These are phyloP conservation scores for Cygnus olor DNA, from an alignment of 2,797 vertebrate genomes.

Conservation along the genomic window DNA sequence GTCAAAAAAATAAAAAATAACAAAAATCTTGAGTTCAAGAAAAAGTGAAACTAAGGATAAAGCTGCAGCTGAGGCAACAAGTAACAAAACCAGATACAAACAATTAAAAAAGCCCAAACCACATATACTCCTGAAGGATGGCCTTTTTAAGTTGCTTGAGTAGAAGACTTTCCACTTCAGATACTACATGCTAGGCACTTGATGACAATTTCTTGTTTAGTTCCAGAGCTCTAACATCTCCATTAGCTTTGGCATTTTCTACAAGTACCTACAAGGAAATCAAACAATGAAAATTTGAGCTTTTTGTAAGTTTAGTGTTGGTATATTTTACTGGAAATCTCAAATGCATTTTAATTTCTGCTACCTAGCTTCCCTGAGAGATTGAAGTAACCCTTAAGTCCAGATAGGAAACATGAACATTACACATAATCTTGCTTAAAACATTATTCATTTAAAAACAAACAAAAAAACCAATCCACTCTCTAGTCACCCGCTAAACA, in stretches of 20 bases:
- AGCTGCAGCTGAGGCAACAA: background rate
- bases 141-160: background rate
- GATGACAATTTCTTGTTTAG: constrained; percentile 84
- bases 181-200: constrained; percentile 58
- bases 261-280: constrained; percentile 81
- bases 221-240: constrained; percentile 84
- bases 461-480: background rate
- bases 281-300: background rate
- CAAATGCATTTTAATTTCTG: background rate
- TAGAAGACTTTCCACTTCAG: background rate
- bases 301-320: background rate
- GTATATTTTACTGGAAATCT: background rate
- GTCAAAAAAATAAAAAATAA: background rate
- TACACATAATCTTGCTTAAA: background rate
- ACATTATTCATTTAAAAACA: background rate
- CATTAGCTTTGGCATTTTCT: constrained; percentile 83
- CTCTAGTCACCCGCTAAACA: background rate
- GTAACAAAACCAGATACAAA: background rate
- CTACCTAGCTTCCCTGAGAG: background rate
- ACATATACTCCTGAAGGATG: background rate
- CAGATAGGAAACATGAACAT: background rate
- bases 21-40: background rate
- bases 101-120: background rate
- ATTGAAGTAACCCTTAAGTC: background rate
- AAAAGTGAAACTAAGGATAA: background rate